Conservation (phyloP, 2,113 vertebrate species). For the Ifrita kowaldi region DNA sequence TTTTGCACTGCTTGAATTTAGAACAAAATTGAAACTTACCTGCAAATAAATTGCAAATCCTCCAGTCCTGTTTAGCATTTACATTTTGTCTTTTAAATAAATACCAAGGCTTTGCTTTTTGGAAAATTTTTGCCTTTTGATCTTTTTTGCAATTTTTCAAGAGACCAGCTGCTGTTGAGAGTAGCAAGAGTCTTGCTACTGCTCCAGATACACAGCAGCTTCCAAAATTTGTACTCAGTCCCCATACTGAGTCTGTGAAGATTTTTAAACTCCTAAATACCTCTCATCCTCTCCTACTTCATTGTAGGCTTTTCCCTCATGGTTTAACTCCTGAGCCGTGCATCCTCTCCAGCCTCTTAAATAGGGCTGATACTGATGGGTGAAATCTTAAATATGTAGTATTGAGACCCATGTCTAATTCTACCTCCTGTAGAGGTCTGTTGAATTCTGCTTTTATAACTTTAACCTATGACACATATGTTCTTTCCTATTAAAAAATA, state of each 20-base stretch:
- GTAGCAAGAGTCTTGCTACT: not conserved
- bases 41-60: not conserved
- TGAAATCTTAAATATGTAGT: not conserved
- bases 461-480: rapidly evolving
- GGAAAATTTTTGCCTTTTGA: not conserved
- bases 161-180: not conserved
- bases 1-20: not conserved
- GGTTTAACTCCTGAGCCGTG: not conserved
- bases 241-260: not conserved
- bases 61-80: not conserved
- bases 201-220: not conserved
- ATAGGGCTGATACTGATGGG: not conserved
- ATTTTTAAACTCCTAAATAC: not conserved
- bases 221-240: not conserved
- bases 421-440: not conserved
- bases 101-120: not conserved
- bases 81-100: not conserved
- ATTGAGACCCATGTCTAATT: not conserved
- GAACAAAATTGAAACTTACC: not conserved
- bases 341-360: not conserved
- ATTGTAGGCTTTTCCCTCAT: not conserved
- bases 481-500: not conserved
- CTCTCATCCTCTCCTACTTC: not conserved
- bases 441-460: not conserved
- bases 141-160: not conserved